phyloP scores from a whole-genome alignment of 2,113 vertebrate species.

The Pangasianodon gigas region DNA sequence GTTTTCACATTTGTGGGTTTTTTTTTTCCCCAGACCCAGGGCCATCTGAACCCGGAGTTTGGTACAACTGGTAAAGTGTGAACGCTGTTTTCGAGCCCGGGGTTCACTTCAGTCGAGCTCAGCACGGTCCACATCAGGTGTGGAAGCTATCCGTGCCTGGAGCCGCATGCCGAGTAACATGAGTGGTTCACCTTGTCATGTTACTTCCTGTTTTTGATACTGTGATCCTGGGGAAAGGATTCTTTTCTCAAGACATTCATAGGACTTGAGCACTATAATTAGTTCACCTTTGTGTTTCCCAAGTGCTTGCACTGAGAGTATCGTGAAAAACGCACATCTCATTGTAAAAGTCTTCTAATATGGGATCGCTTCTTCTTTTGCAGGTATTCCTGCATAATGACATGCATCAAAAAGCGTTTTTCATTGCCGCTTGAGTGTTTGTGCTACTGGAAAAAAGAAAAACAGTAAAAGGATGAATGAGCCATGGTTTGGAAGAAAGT shows the following conservation, averaged over 20 bases:
- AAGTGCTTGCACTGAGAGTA: background rate
- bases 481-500: background rate
- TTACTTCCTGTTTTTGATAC: background rate
- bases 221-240: background rate
- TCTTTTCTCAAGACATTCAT: background rate
- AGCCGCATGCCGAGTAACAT: background rate
- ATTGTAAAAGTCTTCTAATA: background rate
- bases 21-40: background rate
- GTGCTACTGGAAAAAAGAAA: too few species aligned
- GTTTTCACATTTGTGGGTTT: background rate
- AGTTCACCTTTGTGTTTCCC: background rate
- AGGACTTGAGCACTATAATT: background rate
- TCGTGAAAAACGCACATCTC: background rate
- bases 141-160: background rate
- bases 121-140: background rate
- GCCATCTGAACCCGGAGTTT: background rate
- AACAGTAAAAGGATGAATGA: background rate
- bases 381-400: background rate
- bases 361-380: background rate
- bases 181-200: background rate
- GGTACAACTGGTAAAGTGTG: background rate
- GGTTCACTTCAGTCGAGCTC: background rate
- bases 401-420: background rate
- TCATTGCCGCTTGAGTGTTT: background rate
- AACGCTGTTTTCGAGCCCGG: too few species aligned